These are phyloP conservation scores for Percopsis omiscomaycus DNA, from an alignment of 2,797 vertebrate genomes.

Conservation along the genomic window DNA sequence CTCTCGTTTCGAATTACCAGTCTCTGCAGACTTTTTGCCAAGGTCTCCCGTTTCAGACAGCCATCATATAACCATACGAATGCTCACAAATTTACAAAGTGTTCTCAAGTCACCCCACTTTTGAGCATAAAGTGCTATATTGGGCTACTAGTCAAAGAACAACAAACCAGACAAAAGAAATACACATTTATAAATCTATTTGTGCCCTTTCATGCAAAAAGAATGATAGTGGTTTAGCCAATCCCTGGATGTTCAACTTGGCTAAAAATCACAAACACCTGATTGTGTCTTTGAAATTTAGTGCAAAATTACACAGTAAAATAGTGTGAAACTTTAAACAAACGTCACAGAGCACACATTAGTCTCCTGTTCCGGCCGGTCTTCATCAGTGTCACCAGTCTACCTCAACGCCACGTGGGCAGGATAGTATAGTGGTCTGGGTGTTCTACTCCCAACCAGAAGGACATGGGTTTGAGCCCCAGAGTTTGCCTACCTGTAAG, in stretches of 20 bases:
- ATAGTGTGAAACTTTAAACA: conserved; percentile 48
- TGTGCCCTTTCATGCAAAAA: conserved; percentile 69
- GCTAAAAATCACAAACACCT: conserved; percentile 65
- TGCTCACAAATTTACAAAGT: conserved; percentile 31
- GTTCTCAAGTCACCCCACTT: conserved; percentile 47
- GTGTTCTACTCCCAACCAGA: no score
- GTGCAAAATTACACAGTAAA: conserved; percentile 73
- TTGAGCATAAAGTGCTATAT: conserved; percentile 72
- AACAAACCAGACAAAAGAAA: conserved; percentile 30
- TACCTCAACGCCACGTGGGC: no score
- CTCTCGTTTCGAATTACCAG: conserved; percentile 56
- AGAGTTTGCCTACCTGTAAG: background rate
- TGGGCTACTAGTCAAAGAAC: conserved; percentile 46
- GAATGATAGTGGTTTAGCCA: conserved; percentile 58
- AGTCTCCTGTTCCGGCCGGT: background rate
- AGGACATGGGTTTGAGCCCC: no score
- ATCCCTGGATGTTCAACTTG: conserved; percentile 56
- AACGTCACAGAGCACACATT: conserved; percentile 34
- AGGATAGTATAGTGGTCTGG: no score
- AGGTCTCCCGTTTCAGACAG: conserved; percentile 64
- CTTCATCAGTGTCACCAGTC: no score
- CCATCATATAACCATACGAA: conserved; percentile 65
- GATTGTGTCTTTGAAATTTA: conserved; percentile 77
- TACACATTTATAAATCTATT: conserved; percentile 35
- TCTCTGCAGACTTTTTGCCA: conserved; percentile 39